These are phyloP conservation scores for Formica aserva DNA, from an alignment of 2,888 invertebrate genomes.

Conservation along the genomic window DNA sequence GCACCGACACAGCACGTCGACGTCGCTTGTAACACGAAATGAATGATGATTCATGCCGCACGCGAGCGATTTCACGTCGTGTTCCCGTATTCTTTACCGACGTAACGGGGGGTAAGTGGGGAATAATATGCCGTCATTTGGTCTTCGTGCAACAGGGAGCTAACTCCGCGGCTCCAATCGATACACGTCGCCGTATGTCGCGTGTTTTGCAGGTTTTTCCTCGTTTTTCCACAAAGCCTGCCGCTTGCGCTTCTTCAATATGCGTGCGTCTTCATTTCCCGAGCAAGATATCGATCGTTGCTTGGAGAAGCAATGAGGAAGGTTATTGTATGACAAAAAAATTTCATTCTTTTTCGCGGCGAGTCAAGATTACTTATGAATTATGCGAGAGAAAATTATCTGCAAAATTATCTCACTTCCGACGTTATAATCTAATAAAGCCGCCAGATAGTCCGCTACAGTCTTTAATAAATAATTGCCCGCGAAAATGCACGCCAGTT, in stretches of 20 bases:
- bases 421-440: not conserved
- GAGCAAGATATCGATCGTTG: conserved; percentile 13
- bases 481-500: conserved; percentile 38
- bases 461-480: conserved; percentile 58
- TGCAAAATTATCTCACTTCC: not conserved
- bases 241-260: conserved; percentile 11
- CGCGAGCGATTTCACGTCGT: conserved; percentile 82
- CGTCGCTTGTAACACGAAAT: conserved; percentile 80
- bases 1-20: conserved; percentile 69
- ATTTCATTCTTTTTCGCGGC: not conserved
- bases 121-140: conserved; percentile 82
- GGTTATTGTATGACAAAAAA: not conserved
- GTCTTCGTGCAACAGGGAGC: conserved; percentile 81
- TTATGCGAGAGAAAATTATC: not conserved
- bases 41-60: conserved; percentile 84
- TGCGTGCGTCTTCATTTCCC: conserved; percentile 50
- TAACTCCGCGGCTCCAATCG: conserved; percentile 68
- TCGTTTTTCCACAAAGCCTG: conserved; percentile 36
- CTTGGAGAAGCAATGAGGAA: not conserved
- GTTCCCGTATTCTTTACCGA: conserved; percentile 78
- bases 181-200: conserved; percentile 67
- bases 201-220: conserved; percentile 56
- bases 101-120: conserved; percentile 78
- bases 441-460: not conserved
- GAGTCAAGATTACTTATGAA: not conserved